Percentiles rank a stretch among this genome's conserved stretches.
phyloP scores from a whole-genome alignment of 2,113 vertebrate species.

The Herpetotheres cachinnans region DNA sequence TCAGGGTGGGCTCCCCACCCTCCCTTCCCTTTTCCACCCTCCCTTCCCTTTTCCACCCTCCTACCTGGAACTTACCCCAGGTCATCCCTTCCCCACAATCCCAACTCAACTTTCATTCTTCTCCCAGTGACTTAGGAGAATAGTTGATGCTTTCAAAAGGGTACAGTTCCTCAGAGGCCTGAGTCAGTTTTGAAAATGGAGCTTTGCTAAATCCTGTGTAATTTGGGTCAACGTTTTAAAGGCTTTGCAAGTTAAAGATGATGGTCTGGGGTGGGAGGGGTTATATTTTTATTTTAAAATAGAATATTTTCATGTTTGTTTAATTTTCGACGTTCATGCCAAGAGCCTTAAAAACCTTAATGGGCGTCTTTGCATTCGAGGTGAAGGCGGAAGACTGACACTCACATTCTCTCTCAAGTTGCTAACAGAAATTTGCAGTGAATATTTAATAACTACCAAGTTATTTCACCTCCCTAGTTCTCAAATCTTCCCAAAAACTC shows the following conservation, averaged over 20 bases:
- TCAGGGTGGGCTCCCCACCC: background rate
- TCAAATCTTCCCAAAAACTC: background rate
- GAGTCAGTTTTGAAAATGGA: background rate
- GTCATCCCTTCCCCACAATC: background rate
- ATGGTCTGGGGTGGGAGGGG: no score
- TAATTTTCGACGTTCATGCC: background rate
- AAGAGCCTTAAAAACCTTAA: background rate
- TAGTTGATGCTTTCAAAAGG: background rate
- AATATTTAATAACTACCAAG: background rate
- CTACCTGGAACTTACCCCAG: background rate
- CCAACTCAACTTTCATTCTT: rapidly evolving
- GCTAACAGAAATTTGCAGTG: background rate
- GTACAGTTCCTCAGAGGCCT: rapidly evolving
- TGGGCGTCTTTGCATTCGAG: rapidly evolving
- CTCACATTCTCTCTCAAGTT: background rate
- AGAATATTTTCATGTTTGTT: background rate
- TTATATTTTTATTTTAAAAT: background rate
- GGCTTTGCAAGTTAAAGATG: background rate
- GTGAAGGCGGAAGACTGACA: background rate
- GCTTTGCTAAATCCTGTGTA: background rate
- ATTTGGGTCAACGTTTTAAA: background rate
- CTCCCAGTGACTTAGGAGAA: background rate
- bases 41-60: background rate
- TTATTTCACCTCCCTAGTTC: background rate
- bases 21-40: background rate